These are phyloP conservation scores for Scomber japonicus DNA, from an alignment of 2,113 vertebrate genomes.

Conservation along the genomic window DNA sequence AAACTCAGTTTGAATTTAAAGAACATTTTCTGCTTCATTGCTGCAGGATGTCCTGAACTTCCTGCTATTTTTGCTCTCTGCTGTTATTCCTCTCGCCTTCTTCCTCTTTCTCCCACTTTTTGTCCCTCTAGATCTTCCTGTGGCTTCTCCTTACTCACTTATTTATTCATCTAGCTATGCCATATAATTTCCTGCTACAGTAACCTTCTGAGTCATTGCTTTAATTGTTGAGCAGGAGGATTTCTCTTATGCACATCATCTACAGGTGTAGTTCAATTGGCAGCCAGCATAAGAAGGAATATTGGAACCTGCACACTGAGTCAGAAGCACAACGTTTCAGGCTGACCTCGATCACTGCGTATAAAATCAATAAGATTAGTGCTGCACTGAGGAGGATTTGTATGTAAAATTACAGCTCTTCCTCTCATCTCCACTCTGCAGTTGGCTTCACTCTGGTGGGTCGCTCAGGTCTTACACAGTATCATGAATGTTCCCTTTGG, in stretches of 20 bases:
- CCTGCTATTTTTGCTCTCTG: neutral
- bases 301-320: no score
- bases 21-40: conserved; percentile 10
- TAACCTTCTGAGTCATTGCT: neutral
- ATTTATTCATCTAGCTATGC: neutral
- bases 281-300: no score
- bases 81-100: neutral
- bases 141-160: neutral
- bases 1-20: neutral
- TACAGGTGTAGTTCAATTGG: neutral
- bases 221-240: neutral
- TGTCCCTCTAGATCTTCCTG: neutral
- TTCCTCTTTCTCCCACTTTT: neutral
- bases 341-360: no score
- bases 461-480: no score
- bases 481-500: no score
- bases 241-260: neutral
- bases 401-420: no score
- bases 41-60: conserved; percentile 3
- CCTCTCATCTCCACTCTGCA: no score
- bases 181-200: neutral
- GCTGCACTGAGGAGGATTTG: no score
- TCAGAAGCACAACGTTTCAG: no score
- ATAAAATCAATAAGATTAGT: no score
- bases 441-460: no score